Conservation (phyloP, 1,140 invertebrate genomes). For the Drosophila pallidifrons region DNA sequence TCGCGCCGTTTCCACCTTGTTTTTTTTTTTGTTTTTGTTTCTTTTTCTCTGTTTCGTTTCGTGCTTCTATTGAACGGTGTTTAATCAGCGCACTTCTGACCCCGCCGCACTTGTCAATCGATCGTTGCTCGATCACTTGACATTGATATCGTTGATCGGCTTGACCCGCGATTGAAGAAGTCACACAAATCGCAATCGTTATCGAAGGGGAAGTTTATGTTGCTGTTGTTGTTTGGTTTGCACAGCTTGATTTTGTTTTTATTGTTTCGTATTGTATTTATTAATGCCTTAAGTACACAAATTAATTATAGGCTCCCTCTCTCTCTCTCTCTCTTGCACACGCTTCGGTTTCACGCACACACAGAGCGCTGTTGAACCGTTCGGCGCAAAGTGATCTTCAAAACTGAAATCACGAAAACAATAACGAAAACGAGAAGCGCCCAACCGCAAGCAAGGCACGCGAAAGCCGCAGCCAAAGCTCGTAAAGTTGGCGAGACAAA, state of each 20-base stretch:
- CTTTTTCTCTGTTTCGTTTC: conserved; percentile 35
- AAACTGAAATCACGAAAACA: conserved; percentile 65
- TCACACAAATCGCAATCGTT: conserved; percentile 3
- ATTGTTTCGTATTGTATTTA: conserved; percentile 47
- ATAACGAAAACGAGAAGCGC: conserved; percentile 46
- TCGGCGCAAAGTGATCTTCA: conserved; percentile 69
- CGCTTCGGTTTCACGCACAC: background rate
- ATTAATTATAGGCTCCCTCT: conserved; percentile 43
- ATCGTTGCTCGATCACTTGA: conserved; percentile 50
- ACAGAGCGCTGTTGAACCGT: conserved; percentile 26
- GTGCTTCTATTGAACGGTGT: conserved; percentile 56
- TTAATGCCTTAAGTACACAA: conserved; percentile 65
- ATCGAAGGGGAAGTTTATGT: background rate
- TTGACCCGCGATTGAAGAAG: background rate
- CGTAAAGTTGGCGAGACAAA: conserved; percentile 33
- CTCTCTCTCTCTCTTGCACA: conserved; percentile 13
- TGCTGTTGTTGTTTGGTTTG: background rate
- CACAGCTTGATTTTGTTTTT: conserved; percentile 39
- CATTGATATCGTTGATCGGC: conserved; percentile 53
- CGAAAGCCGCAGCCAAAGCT: conserved; percentile 58
- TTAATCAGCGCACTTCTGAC: conserved; percentile 75
- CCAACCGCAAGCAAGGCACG: conserved; percentile 29
- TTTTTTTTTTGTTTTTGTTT: conserved; percentile 34
- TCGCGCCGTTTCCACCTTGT: conserved; percentile 64
- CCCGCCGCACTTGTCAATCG: conserved; percentile 44